Evolutionary conservation across 2,113 vertebrate species (phyloP), one percentile per base, ranked within the genome.

Genomic region (Syngnathus typhle): DNA sequence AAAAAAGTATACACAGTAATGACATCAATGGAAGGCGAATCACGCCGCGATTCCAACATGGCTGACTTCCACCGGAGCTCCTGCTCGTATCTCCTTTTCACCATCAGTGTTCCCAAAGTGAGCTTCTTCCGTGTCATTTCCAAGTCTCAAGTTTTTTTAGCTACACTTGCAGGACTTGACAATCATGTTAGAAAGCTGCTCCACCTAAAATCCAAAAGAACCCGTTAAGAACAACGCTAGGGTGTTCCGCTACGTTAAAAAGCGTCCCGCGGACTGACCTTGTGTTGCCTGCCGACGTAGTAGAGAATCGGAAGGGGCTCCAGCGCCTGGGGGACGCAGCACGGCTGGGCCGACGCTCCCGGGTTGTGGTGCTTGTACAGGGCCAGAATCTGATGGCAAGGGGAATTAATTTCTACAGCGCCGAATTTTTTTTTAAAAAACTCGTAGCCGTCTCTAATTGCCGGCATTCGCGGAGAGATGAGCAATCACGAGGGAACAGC

Each of bases 291-390:
- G 58, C 95, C 95, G 75, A 94, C 93, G 47, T 94, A 96, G 88
- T 95, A 96, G n/a, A 96, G 82, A 71, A 96, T 96, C 39, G 94
- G 89, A 78, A 96, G 88, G 0, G 94, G 91, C 7, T 95, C 93
- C 73, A 95, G 86, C 4, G 82, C 79, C 72, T 94, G 89, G 6
- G 95, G 95, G 5, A 92, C 93, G 1, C 95, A 96, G 89, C 95
- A 96, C 0, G 95, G 95, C 44, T 94, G 90, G 41, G 93, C 94
- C n/a, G 95, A 96, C 1, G 94, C 95, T 16, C 93, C 92, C 0
- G 95, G 95, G 73, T 96, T 96, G 89, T 96, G 94, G 78, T 93
- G 92, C 75, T 94, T 95, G 79, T 96, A 96, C 68, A 95, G 82
- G 37, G 93, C 92, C 83, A 96, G 78, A 79, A 96, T 94, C 95